Evolutionary conservation across 2,888 invertebrate genomes (phyloP), one percentile per base, ranked within the genome.

Genomic region (Lycaena phlaeas): DNA sequence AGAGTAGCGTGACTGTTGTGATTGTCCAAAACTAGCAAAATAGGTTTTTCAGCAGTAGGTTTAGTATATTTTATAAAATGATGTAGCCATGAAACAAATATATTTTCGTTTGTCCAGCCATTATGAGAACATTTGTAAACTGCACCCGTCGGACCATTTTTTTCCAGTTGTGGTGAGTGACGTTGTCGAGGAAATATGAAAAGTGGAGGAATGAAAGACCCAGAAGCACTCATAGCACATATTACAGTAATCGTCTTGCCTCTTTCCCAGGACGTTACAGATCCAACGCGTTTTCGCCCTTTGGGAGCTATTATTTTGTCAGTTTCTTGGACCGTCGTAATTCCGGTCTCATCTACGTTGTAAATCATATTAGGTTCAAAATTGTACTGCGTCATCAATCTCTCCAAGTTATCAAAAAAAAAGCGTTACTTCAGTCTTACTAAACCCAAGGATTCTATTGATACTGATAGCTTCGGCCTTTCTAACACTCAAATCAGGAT

Each of bases 401-500:
- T 40, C 25, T 44, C 43, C 39, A 50, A 36, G 38, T 47, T 46
- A 34, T 46, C 18, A n/a, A 42, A 49, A 50, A 37, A 52, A 51
- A 15, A 36, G 44, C 29, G 40, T 14, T 14, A 49, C 43, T 30
- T 48, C 45, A 17, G 38, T 29, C 27, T 49, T 43, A 14, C 46
- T 51, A 29, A 49, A 48, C 26, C 48, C 49, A 26, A 46, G 44
- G 27, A 52, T 49, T 39, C 47, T 42, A 36, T 47, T 49, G 30
- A 40, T 42, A 25, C 49, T 43, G 14, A 22, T 46, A 11, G 40
- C 47, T 49, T 51, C 48, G 14, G 50, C 42, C 41, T 50, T 53
- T 47, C 50, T 51, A 38, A 54, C 50, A 44, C 48, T 48, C 27
- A 53, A 15, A 44, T 50, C 30, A 40, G 51, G 49, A 50, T 56